Base-by-base conservation (phyloP, 2,113 vertebrate species). In the Bothrops jararaca region DNA sequence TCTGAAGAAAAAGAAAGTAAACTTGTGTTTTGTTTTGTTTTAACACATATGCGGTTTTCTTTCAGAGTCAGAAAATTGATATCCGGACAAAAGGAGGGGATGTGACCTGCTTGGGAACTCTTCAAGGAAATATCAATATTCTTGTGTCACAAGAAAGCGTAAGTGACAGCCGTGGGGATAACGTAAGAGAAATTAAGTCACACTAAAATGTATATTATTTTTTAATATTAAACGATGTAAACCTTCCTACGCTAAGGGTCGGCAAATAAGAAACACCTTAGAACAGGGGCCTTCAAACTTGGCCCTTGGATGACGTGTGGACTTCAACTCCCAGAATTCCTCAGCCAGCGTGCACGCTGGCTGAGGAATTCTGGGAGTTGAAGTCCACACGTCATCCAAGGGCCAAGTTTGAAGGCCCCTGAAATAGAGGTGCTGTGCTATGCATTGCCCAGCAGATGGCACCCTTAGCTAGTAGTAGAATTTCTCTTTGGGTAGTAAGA, bases 121-220 rank as follows among this genome's bases (percentile, higher is more conserved):
- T 99, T 95, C 97, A 98, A 95, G 99, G 99, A 89, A 98, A 99
- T 64, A 97, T 98, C 96, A 97, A 98, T 96, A 98, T 99, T 96
- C 95, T 90, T 93, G 97, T 98, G 86, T 96, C 96, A 90, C 97
- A 98, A 96, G 97, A 98, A 90, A 97, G 98, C 97, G 99, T 99
- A 98, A 97, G 96, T 94, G 93, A 97, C 88, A 29, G 4, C 15
- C 22, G 0, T 26, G 5, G 13, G 39, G 10, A 1, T 86, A 48
- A 23, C 69, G 9, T 45, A 8, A 86, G 57, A 26, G 39, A 69
- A 39, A 53, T 54, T 74, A 29, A 42, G 18, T 15, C 86, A 85
- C 11, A 23, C n/a, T 85, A 22, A 58, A 85, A 89, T 22, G n/a
- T 85, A 89, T 2, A 9, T n/a, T 2, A n/a, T n/a, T 69, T 56